A percentile compares a stretch with the other conserved stretches of the same genome.
phyloP scores from a whole-genome alignment of 1,140 invertebrate species.

The Tetragnatha versicolor region DNA sequence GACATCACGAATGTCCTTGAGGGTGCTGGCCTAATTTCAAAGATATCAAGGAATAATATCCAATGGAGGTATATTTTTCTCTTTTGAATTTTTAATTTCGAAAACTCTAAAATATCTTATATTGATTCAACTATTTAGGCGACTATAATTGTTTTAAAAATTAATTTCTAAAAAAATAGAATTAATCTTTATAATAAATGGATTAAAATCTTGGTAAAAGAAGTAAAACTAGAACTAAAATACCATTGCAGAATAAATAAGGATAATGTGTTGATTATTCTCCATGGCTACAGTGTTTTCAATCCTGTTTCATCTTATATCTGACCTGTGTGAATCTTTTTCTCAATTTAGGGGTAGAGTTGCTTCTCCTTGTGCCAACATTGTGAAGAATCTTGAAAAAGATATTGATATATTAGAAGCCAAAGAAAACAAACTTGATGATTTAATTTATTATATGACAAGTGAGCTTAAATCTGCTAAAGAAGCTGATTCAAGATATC shows the following conservation, averaged over 20 bases:
- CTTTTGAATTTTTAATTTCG: background rate
- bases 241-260: too few relatives aligned
- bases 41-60: constrained; percentile 96
- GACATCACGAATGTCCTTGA: constrained; percentile 99
- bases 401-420: constrained; percentile 73
- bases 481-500: constrained; percentile 56
- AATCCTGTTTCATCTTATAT: too few relatives aligned
- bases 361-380: constrained; percentile 11
- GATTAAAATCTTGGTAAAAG: constrained; percentile 11
- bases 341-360: constrained; percentile 19
- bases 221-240: too few relatives aligned
- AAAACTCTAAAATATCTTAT: background rate
- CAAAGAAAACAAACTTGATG: constrained; percentile 75
- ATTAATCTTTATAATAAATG: background rate
- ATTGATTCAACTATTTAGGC: too few relatives aligned
- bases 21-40: constrained; percentile 98
- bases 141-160: too few relatives aligned
- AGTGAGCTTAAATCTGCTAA: constrained; percentile 50
- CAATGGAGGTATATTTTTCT: constrained; percentile 78
- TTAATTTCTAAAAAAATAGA: too few relatives aligned
- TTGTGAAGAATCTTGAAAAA: constrained; percentile 62
- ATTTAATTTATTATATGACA: constrained; percentile 72
- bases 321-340: background rate
- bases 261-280: too few relatives aligned
- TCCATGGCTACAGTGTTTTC: too few relatives aligned